Conservation (phyloP, 2,113 vertebrate genomes). For the crab-eating macaque (Macaca fascicularis) region T2T-MFA8v1.1 NC_088395.1:102664001-102664500, state of each 20-base stretch:
- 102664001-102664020: not conserved
- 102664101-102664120: slow-evolving; percentile 27
- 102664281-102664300: not conserved
- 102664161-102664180: slow-evolving; percentile 9
- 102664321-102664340: not conserved
- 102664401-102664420: not conserved
- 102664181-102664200: slow-evolving; percentile 26
- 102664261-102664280: not conserved
- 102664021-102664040: slow-evolving; percentile 39
- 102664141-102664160: slow-evolving; percentile 13
- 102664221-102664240: slow-evolving; percentile 11
- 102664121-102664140: not conserved
- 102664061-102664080: slow-evolving; percentile 11
- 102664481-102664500: not conserved
- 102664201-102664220: not conserved
- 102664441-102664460: not conserved
- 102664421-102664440: not conserved
- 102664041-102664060: not conserved
- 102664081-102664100: not conserved
- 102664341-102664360: not conserved
- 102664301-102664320: not conserved
- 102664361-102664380: not conserved
- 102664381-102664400: not conserved
- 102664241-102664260: not conserved
- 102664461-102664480: not conserved